Conservation (phyloP, 2,888 invertebrate genomes). For the Meiosimyza decipiens region DNA sequence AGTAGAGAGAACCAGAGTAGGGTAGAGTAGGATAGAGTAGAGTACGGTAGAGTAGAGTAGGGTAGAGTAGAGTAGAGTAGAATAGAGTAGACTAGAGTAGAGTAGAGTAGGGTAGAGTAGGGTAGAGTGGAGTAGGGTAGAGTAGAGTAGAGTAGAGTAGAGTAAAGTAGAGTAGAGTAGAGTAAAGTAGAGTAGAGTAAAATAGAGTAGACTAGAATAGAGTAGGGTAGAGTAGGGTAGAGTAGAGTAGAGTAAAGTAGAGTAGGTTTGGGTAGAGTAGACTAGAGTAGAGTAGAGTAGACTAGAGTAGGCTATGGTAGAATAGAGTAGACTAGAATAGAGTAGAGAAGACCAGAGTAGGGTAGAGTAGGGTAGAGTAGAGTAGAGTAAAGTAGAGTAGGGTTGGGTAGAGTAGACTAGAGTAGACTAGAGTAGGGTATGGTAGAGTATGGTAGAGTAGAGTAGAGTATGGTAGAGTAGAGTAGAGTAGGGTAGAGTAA, state of each 20-base stretch:
- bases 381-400: neutral
- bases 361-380: neutral
- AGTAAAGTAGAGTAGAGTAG: constrained; percentile 30
- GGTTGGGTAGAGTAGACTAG: neutral
- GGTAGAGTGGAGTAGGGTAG: constrained; percentile 32
- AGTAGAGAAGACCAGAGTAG: neutral
- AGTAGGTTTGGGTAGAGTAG: neutral
- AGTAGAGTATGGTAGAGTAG: constrained; percentile 30
- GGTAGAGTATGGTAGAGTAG: constrained; percentile 28
- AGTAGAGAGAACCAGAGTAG: too few species aligned
- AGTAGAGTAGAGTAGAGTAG: constrained; percentile 28
- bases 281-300: neutral
- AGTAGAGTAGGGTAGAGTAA: constrained; percentile 26
- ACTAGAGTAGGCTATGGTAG: neutral
- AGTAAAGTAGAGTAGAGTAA: constrained; percentile 16
- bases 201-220: constrained; percentile 17
- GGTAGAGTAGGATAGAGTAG: too few species aligned
- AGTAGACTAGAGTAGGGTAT: constrained; percentile 29
- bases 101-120: constrained; percentile 30
- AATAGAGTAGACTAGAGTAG: constrained; percentile 20
- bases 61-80: constrained; percentile 2
- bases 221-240: constrained; percentile 11
- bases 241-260: neutral
- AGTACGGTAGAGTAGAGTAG: neutral
- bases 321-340: neutral